phyloP scores from a whole-genome alignment of 2,888 invertebrate species.

The Tinea semifulvella region DNA sequence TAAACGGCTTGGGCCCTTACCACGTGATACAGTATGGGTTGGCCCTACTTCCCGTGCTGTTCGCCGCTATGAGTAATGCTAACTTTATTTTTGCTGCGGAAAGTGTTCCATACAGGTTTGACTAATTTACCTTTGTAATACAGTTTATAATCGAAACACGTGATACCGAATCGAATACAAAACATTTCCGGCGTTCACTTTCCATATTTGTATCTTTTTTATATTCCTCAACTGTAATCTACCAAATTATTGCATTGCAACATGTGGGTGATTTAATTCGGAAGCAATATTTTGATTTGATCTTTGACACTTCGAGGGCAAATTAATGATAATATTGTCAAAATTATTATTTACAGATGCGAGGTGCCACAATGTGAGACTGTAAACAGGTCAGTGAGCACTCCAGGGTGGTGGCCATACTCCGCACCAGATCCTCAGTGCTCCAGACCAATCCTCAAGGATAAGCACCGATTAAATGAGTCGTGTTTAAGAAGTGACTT shows the following conservation, averaged over 20 bases:
- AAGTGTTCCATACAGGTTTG: slow-evolving; percentile 42
- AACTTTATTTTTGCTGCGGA: slow-evolving; percentile 49
- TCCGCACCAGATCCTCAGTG: slow-evolving; percentile 29
- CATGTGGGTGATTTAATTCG: too few relatives aligned
- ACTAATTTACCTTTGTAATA: too few relatives aligned
- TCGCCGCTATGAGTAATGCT: slow-evolving; percentile 40
- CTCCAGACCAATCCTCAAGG: slow-evolving; percentile 18
- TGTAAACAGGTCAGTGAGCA: slow-evolving; percentile 14
- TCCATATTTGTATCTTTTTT: too few relatives aligned
- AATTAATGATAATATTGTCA: neutral
- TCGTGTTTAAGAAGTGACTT: slow-evolving; percentile 33
- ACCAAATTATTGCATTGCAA: too few relatives aligned
- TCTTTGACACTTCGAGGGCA: neutral
- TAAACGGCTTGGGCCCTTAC: slow-evolving; percentile 45
- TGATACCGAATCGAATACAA: too few relatives aligned
- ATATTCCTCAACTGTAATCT: too few relatives aligned
- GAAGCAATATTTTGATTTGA: too few relatives aligned
- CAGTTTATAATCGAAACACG: too few relatives aligned
- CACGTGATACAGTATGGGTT: slow-evolving; percentile 40
- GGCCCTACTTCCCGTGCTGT: slow-evolving; percentile 34
- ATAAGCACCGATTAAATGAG: slow-evolving; percentile 21
- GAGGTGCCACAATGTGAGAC: slow-evolving; percentile 39
- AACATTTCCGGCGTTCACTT: too few relatives aligned
- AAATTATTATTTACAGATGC: slow-evolving; percentile 37
- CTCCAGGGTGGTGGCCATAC: slow-evolving; percentile 42